Evolutionary conservation across 2,888 invertebrate genomes (phyloP).

Genomic region (Syrphus vitripennis): DNA sequence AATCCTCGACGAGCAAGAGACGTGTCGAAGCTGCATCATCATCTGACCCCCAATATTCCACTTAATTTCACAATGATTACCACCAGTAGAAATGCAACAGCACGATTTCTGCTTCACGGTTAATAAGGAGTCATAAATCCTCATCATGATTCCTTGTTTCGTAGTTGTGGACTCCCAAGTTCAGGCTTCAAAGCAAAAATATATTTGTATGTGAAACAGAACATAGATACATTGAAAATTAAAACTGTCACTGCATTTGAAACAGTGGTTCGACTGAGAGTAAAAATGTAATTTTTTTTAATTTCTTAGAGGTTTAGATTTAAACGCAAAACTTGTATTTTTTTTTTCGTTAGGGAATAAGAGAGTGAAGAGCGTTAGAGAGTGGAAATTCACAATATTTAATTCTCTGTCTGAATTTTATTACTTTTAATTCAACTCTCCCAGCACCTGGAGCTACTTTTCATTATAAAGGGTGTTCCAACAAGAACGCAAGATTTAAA

Average conservation of each 20-base stretch:
- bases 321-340: no score
- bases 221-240: constrained; percentile 32
- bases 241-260: constrained; percentile 22
- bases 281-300: no score
- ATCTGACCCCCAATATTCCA: constrained; percentile 26
- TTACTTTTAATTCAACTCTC: no score
- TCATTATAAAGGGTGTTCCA: no score
- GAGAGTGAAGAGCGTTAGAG: no score
- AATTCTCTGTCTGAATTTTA: no score
- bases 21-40: not conserved
- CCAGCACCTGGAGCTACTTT: no score
- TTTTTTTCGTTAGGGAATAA: no score
- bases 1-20: not conserved
- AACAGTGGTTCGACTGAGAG: not conserved
- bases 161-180: not conserved
- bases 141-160: constrained; percentile 66
- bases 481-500: no score
- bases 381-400: no score
- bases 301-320: no score
- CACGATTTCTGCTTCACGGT: constrained; percentile 57
- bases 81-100: constrained; percentile 53
- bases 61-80: constrained; percentile 54
- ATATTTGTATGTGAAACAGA: not conserved
- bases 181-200: not conserved
- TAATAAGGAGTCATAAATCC: constrained; percentile 54